Percentiles rank a stretch among this genome's conserved stretches.
Evolutionary conservation across 1,140 invertebrate species (phyloP).

Genomic region (Chironomus striatipennis): DNA sequence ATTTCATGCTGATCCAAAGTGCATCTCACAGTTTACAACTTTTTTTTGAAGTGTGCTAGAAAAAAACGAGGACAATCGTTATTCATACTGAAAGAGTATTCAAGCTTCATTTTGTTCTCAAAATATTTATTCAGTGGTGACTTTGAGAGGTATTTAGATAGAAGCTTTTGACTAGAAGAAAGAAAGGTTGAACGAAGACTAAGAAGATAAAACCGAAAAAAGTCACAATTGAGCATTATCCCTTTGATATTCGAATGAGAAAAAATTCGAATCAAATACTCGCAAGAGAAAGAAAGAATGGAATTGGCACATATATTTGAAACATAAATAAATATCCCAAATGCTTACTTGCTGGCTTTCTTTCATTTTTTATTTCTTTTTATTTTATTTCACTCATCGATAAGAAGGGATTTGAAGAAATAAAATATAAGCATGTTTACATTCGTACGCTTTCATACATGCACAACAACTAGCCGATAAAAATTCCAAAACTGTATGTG

Average conservation of each 20-base stretch:
- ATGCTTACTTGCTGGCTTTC: neutral
- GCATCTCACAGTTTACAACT: too few species aligned
- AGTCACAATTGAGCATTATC: constrained; percentile 26
- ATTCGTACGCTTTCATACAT: neutral
- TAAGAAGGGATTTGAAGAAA: neutral
- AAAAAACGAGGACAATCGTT: too few species aligned
- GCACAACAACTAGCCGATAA: neutral
- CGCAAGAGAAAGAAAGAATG: neutral
- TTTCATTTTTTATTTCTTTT: neutral
- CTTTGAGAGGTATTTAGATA: neutral
- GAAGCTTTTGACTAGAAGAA: neutral
- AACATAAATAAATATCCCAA: neutral
- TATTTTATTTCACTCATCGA: neutral
- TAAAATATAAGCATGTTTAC: neutral
- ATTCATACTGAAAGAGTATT: neutral
- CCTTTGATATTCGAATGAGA: constrained; percentile 20
- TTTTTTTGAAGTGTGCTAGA: too few species aligned
- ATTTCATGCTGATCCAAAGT: too few species aligned
- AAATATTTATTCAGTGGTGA: constrained; percentile 17
- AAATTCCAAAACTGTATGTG: neutral
- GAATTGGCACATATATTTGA: neutral
- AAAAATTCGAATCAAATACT: constrained; percentile 20
- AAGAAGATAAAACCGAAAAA: neutral
- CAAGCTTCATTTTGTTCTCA: neutral
- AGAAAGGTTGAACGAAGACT: neutral